A percentile compares a stretch with the other conserved stretches of the same genome.
Evolutionary conservation across 2,888 invertebrate species (phyloP).

Genomic region (Drosophila mercatorum): DNA sequence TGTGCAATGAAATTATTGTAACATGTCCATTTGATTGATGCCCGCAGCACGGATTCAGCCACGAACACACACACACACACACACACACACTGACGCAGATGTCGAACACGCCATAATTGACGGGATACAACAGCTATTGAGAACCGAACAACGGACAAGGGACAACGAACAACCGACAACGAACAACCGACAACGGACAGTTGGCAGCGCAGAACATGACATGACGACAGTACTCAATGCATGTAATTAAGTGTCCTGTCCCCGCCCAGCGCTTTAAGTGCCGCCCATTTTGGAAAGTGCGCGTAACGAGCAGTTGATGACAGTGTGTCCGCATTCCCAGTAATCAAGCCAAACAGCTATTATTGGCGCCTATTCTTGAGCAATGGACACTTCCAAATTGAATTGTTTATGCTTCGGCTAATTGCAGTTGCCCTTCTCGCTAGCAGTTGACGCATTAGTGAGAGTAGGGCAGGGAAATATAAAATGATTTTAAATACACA

Average conservation of each 20-base stretch:
- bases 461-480: background rate
- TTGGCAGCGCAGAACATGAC: constrained; percentile 39
- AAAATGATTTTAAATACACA: background rate
- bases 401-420: background rate
- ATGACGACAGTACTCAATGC: constrained; percentile 38
- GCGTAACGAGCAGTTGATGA: constrained; percentile 44
- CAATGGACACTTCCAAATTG: background rate
- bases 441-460: background rate
- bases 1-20: constrained; percentile 70
- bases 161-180: background rate
- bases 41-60: constrained; percentile 33
- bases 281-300: constrained; percentile 43
- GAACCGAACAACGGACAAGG: background rate
- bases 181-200: constrained; percentile 6
- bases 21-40: constrained; percentile 74
- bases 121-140: constrained; percentile 43
- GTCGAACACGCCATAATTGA: constrained; percentile 72
- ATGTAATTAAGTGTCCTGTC: constrained; percentile 71
- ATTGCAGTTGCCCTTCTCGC: background rate
- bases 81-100: constrained; percentile 17
- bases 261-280: constrained; percentile 63
- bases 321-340: constrained; percentile 9
- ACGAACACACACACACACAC: background rate
- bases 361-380: constrained; percentile 14
- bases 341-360: constrained; percentile 36